These are phyloP conservation scores for Xiphophorus birchmanni DNA, from an alignment of 2,797 vertebrate species.

Conservation along the genomic window DNA sequence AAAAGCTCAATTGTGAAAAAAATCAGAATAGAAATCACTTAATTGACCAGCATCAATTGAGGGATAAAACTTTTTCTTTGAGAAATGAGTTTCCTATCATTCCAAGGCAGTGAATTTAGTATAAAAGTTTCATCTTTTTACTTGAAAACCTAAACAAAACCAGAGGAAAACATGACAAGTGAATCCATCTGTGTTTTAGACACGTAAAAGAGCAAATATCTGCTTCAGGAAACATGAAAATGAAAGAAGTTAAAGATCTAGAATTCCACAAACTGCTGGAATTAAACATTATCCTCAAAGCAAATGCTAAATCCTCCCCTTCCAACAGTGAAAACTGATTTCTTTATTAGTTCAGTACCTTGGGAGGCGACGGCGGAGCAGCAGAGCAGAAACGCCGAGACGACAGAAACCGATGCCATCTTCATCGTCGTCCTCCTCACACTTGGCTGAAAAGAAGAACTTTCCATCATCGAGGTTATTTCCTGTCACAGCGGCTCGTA, in stretches of 20 bases:
- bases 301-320: not conserved
- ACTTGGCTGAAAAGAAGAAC: conserved; percentile 10
- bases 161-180: not conserved
- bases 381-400: conserved; percentile 34
- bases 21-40: not conserved
- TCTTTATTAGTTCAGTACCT: not conserved
- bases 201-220: not conserved
- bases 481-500: conserved; percentile 48
- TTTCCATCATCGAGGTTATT: conserved; percentile 43
- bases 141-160: not conserved
- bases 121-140: not conserved
- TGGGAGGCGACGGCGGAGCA: not conserved
- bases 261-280: not conserved
- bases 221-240: not conserved
- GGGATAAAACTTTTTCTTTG: not conserved
- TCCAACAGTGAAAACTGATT: not conserved
- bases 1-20: not conserved
- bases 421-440: conserved; percentile 21
- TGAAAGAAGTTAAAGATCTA: not conserved
- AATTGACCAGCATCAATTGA: not conserved
- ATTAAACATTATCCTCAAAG: not conserved
- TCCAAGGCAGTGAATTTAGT: not conserved
- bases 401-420: conserved; percentile 33
- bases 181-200: not conserved
- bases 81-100: not conserved